Conservation (phyloP, 2,113 vertebrate species). For the Caretta caretta region DNA sequence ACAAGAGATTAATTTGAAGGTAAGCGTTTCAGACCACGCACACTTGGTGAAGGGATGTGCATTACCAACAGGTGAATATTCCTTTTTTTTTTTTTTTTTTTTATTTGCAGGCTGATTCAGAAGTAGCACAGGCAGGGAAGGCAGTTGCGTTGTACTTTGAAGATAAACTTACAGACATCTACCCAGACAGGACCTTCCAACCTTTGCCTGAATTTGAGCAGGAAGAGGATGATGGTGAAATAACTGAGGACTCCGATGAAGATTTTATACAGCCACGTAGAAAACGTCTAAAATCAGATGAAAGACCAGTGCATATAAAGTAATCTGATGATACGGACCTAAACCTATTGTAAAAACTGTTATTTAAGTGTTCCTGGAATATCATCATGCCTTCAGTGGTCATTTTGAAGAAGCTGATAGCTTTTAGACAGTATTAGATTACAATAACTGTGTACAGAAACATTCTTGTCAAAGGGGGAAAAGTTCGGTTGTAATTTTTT, state of each 20-base stretch:
- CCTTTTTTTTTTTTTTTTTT: slow-evolving; percentile 72
- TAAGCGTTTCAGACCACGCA: slow-evolving; percentile 94
- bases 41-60: slow-evolving; percentile 91
- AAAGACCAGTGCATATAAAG: slow-evolving; percentile 95
- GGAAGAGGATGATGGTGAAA: slow-evolving; percentile 87
- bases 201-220: slow-evolving; percentile 88
- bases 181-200: slow-evolving; percentile 94
- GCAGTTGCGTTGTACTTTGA: slow-evolving; percentile 95
- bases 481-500: slow-evolving; percentile 66
- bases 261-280: slow-evolving; percentile 95
- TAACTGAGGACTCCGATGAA: slow-evolving; percentile 95
- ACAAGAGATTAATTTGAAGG: slow-evolving; percentile 99
- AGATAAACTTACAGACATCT: slow-evolving; percentile 94
- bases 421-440: slow-evolving; percentile 86
- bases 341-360: slow-evolving; percentile 81
- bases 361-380: slow-evolving; percentile 87
- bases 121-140: slow-evolving; percentile 97
- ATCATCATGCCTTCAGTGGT: slow-evolving; percentile 80
- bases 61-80: slow-evolving; percentile 84
- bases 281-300: slow-evolving; percentile 97
- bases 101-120: slow-evolving; percentile 92
- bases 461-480: slow-evolving; percentile 78
- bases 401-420: slow-evolving; percentile 82
- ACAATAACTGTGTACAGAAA: slow-evolving; percentile 82
- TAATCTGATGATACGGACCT: slow-evolving; percentile 81